Evolutionary conservation across 92 coral and sea anemone genomes (phyloP).

Genomic region (Chrysogorgia sp.): DNA sequence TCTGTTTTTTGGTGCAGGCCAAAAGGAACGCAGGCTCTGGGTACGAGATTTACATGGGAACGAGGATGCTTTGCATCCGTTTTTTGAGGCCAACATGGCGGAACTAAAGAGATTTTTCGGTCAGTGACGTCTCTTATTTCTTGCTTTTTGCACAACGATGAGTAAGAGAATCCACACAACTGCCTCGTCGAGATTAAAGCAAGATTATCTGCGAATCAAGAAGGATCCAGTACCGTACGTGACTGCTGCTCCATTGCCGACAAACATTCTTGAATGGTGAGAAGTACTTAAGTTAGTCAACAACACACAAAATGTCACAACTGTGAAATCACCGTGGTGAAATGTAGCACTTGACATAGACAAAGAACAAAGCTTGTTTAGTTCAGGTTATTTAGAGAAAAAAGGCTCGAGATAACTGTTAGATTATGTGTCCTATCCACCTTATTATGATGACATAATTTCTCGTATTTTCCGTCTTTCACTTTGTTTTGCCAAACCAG

Average conservation of each 20-base stretch:
- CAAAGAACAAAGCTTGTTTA: too few species aligned
- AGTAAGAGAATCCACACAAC: conserved; percentile 90
- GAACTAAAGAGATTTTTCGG: background rate
- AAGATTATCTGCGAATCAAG: conserved; percentile 88
- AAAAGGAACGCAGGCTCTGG: too few species aligned
- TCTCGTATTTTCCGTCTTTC: background rate
- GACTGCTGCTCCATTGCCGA: conserved; percentile 90
- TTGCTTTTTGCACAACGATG: conserved; percentile 63
- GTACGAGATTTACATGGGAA: too few species aligned
- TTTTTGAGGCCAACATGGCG: background rate
- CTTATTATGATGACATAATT: too few species aligned
- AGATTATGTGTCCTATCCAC: too few species aligned
- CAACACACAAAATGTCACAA: too few species aligned
- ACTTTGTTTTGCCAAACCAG: too few species aligned
- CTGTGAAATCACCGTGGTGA: background rate
- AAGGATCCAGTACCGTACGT: conserved; percentile 96
- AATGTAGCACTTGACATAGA: too few species aligned
- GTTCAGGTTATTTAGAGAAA: too few species aligned
- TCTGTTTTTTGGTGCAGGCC: too few species aligned
- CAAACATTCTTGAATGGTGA: conserved; percentile 95
- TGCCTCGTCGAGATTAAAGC: conserved; percentile 91
- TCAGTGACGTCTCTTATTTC: conserved; percentile 47
- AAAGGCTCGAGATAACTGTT: too few species aligned
- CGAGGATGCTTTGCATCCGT: too few species aligned
- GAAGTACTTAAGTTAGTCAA: background rate